Evolutionary conservation across 2,888 invertebrate species (phyloP).

Genomic region (Fragum fragum): DNA sequence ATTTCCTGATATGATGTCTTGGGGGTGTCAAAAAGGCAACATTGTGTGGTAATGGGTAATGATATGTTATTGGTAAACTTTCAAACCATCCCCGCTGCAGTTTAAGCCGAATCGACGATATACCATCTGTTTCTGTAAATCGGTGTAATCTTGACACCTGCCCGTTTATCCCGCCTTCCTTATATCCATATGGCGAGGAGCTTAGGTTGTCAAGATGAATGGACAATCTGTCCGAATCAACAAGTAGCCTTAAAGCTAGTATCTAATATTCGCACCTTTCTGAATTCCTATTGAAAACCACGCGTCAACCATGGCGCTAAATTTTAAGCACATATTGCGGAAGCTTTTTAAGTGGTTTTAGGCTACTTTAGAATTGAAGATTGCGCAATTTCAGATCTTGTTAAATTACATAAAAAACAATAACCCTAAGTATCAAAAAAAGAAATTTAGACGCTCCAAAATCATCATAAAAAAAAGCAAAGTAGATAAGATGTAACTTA

Average conservation of each 20-base stretch:
- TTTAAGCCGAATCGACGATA: too few species aligned
- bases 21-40: too few species aligned
- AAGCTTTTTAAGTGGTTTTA: not conserved
- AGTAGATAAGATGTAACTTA: too few species aligned
- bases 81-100: too few species aligned
- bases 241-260: constrained; percentile 2
- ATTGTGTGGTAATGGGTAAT: too few species aligned
- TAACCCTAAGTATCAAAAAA: too few species aligned
- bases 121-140: constrained; percentile 8
- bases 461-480: too few species aligned
- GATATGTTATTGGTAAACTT: too few species aligned
- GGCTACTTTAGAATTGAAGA: not conserved
- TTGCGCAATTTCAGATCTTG: not conserved
- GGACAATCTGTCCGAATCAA: constrained; percentile 20
- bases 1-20: too few species aligned
- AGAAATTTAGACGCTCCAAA: too few species aligned
- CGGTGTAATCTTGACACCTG: constrained; percentile 12
- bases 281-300: constrained; percentile 11
- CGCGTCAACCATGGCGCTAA: constrained; percentile 2
- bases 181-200: constrained; percentile 8
- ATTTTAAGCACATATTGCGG: not conserved
- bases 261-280: constrained; percentile 9
- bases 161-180: not conserved
- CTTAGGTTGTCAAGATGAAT: not conserved
- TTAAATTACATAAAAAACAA: too few species aligned